These are phyloP conservation scores for Nerophis ophidion DNA, from an alignment of 2,113 vertebrate genomes.

Conservation along the genomic window DNA sequence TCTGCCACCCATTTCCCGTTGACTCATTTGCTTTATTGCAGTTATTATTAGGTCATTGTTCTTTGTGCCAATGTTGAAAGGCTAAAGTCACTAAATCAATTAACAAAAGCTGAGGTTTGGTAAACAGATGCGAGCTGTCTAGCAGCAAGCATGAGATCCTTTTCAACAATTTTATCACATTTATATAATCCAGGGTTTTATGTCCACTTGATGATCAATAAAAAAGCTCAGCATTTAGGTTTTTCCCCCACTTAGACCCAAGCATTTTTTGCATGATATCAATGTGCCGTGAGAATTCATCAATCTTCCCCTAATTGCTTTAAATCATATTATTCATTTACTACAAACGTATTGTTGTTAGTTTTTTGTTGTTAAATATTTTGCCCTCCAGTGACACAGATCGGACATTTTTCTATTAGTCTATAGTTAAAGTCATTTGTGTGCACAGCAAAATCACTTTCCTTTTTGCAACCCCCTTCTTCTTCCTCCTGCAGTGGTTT, in stretches of 20 bases:
- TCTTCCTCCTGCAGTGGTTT: too few relatives aligned
- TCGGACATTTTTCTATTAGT: too few relatives aligned
- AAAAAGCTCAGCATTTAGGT: background rate
- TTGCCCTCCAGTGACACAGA: too few relatives aligned
- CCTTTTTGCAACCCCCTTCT: too few relatives aligned
- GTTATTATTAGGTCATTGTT: background rate
- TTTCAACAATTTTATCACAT: background rate
- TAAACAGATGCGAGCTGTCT: background rate
- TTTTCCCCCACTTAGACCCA: background rate
- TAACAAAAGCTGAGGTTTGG: background rate
- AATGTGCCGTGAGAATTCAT: too few relatives aligned
- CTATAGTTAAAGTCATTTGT: too few relatives aligned
- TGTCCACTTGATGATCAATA: too few relatives aligned
- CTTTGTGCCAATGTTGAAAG: background rate
- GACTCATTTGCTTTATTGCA: background rate
- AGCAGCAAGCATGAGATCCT: background rate
- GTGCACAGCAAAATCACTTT: too few relatives aligned
- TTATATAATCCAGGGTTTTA: background rate
- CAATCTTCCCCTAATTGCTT: too few relatives aligned
- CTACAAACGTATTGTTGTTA: too few relatives aligned
- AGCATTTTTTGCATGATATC: background rate
- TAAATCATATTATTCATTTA: too few relatives aligned
- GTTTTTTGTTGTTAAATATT: too few relatives aligned
- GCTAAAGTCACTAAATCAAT: background rate
- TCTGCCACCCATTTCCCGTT: background rate